Percentiles rank a stretch among this genome's conserved stretches.
Conservation (phyloP, 2,113 vertebrate species). For the Myrmophylax atrothorax region DNA sequence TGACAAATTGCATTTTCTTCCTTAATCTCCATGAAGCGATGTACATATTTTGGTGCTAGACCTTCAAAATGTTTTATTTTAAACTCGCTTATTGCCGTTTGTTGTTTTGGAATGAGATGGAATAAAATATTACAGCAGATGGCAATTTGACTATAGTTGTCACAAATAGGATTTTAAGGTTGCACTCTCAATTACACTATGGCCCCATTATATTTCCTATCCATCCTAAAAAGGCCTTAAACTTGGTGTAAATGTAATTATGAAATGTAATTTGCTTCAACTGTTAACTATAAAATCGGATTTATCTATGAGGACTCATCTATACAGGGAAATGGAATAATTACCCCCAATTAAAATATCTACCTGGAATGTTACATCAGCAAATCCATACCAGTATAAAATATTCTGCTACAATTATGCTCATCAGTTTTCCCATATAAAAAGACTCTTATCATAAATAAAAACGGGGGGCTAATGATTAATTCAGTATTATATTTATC, state of each 20-base stretch:
- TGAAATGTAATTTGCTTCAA: conserved; percentile 13
- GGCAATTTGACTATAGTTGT: conserved; percentile 41
- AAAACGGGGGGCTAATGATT: conserved; percentile 16
- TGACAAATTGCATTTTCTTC: conserved; percentile 45
- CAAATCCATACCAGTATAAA: not conserved
- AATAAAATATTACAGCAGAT: conserved; percentile 18
- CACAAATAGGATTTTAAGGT: conserved; percentile 48
- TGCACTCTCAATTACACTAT: not conserved
- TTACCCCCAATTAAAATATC: conserved; percentile 29
- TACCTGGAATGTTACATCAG: conserved; percentile 12
- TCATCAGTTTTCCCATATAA: not conserved
- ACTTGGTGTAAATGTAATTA: conserved; percentile 39
- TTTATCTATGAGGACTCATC: not conserved
- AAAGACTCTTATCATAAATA: conserved; percentile 36
- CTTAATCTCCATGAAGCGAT: not conserved
- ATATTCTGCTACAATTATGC: not conserved
- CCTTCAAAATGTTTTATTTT: conserved; percentile 26
- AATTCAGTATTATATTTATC: conserved; percentile 30
- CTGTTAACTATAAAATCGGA: not conserved
- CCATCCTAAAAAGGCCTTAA: not conserved
- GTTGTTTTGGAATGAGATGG: conserved; percentile 17
- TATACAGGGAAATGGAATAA: conserved; percentile 30
- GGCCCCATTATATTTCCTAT: not conserved
- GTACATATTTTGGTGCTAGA: not conserved
- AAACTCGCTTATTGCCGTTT: not conserved